phyloP scores from a whole-genome alignment of 2,888 invertebrate genomes.

The Timema podura region DNA sequence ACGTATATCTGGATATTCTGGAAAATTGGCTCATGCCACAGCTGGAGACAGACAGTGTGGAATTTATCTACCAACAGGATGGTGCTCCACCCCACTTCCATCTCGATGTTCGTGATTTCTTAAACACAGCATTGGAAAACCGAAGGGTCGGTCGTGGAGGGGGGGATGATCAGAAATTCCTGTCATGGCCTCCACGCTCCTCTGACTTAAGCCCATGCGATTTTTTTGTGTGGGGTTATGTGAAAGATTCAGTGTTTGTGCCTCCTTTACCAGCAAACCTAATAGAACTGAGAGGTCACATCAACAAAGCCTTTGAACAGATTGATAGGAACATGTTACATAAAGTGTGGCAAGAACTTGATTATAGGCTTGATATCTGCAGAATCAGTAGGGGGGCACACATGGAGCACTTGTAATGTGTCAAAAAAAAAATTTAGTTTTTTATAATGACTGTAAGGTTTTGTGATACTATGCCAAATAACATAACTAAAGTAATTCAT shows the following conservation, averaged over 20 bases:
- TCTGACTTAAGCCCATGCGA: background rate
- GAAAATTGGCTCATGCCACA: conserved; percentile 29
- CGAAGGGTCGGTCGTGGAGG: conserved; percentile 11
- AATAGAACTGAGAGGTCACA: conserved; percentile 3
- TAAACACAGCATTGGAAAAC: conserved; percentile 17
- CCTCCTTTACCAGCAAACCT: conserved; percentile 11
- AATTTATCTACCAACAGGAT: conserved; percentile 29
- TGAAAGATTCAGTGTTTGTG: conserved; percentile 6
- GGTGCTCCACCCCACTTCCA: conserved; percentile 24
- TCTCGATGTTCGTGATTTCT: conserved; percentile 15
- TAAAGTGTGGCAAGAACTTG: background rate
- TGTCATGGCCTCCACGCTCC: conserved; percentile 14
- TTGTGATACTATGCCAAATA: background rate
- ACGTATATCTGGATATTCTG: conserved; percentile 29
- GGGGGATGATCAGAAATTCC: conserved; percentile 17
- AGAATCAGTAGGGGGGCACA: background rate
- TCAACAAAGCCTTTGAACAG: conserved; percentile 5
- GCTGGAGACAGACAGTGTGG: conserved; percentile 22
- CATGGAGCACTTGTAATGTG: background rate
- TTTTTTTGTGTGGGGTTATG: conserved; percentile 15
- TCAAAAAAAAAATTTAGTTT: background rate
- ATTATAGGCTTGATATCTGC: conserved; percentile 9
- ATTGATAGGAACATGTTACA: conserved; percentile 13
- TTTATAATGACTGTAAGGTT: background rate
- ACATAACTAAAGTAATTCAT: too few relatives aligned